Evolutionary conservation across 2,797 vertebrate genomes (phyloP).

Genomic region (Antennarius maculatus): DNA sequence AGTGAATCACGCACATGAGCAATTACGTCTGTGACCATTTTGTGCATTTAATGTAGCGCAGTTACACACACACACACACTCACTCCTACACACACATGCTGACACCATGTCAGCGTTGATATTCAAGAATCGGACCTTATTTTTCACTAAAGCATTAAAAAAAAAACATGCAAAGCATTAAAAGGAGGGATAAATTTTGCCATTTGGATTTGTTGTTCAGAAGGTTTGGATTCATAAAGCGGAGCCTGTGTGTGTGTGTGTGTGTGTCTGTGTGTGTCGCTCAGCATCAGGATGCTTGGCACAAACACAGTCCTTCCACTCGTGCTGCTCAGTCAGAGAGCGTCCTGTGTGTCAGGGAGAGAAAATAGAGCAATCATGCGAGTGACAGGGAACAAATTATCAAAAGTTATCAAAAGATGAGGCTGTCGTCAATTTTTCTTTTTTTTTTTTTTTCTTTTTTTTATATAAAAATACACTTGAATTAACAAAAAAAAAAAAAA

Average conservation of each 20-base stretch:
- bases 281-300: conserved; percentile 73
- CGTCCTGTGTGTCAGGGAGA: conserved; percentile 55
- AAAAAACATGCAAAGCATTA: conserved; percentile 10
- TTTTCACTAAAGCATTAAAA: conserved; percentile 10
- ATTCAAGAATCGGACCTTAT: conserved; percentile 29
- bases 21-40: conserved; percentile 48
- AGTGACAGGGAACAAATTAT: conserved; percentile 52
- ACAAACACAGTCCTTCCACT: conserved; percentile 59
- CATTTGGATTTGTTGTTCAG: conserved; percentile 27
- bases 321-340: conserved; percentile 64
- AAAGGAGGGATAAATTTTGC: conserved; percentile 22
- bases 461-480: conserved; percentile 15
- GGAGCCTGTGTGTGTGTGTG: conserved; percentile 32
- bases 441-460: no score
- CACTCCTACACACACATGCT: conserved; percentile 16
- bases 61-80: not conserved
- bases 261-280: conserved; percentile 51
- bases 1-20: conserved; percentile 60
- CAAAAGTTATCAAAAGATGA: conserved; percentile 46
- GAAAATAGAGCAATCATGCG: conserved; percentile 35
- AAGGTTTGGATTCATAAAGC: conserved; percentile 70
- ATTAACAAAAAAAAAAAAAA: conserved; percentile 7
- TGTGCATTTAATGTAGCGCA: conserved; percentile 38
- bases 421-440: no score
- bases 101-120: conserved; percentile 35